Evolutionary conservation across 1,140 invertebrate species (phyloP).

Genomic region (Atta colombica): DNA sequence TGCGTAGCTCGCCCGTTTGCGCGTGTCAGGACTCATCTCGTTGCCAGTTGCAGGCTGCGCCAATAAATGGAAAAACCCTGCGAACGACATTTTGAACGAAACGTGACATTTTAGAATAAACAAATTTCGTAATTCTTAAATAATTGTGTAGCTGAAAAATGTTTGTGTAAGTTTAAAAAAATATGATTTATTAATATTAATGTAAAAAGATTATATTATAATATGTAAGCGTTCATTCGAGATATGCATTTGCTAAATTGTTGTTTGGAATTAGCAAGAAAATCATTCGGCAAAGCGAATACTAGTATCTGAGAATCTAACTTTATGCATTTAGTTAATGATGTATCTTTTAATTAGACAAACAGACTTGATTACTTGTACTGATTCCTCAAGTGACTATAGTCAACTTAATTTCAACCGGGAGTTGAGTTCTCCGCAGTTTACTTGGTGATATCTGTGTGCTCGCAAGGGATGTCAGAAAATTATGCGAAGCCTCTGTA

Average conservation of each 20-base stretch:
- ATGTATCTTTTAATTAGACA: conserved; percentile 38
- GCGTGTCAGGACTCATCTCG: conserved; percentile 7
- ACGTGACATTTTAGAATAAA: background rate
- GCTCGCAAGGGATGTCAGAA: conserved; percentile 7
- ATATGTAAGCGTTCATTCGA: background rate
- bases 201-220: background rate
- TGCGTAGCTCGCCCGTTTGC: background rate
- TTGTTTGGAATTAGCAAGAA: conserved; percentile 21
- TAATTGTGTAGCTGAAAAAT: background rate
- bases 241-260: background rate
- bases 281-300: background rate
- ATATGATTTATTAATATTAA: background rate
- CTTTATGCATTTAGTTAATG: background rate
- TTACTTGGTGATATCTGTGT: conserved; percentile 27
- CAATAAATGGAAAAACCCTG: conserved; percentile 2
- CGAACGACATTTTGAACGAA: background rate
- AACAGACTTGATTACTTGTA: conserved; percentile 46
- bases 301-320: background rate
- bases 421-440: conserved; percentile 28
- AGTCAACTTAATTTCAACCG: conserved; percentile 47
- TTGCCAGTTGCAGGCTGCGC: conserved; percentile 21
- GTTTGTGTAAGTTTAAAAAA: too few relatives aligned
- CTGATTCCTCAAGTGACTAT: conserved; percentile 49
- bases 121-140: conserved; percentile 15
- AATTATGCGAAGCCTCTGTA: conserved; percentile 21